Evolutionary conservation across 1,140 invertebrate species (phyloP).

Genomic region (Sipha flava): DNA sequence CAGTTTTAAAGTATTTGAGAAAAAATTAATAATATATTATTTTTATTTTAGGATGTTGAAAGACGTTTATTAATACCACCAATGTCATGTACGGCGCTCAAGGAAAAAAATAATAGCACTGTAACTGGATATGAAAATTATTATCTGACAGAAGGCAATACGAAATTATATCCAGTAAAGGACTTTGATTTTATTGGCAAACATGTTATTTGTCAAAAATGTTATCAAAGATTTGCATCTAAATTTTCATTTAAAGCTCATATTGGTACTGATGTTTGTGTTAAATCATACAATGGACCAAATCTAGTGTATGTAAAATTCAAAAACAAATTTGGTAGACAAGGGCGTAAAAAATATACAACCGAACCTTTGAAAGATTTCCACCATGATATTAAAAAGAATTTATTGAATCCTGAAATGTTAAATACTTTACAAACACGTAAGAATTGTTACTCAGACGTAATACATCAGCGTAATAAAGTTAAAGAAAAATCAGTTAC

Average conservation of each 20-base stretch:
- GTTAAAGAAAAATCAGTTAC: neutral
- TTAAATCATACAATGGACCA: neutral
- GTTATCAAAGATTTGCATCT: conserved; percentile 16
- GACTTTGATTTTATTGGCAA: conserved; percentile 28
- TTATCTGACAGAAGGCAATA: neutral
- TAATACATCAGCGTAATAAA: neutral
- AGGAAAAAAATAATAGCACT: neutral
- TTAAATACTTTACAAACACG: conserved; percentile 24
- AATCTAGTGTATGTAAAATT: conserved; percentile 7
- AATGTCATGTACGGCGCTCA: neutral
- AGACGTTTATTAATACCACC: neutral
- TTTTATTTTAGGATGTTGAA: neutral
- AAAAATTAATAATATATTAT: neutral
- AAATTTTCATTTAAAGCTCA: conserved; percentile 8
- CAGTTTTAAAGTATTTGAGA: no score
- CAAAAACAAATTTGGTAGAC: neutral
- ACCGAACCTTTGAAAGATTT: neutral
- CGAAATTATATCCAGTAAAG: neutral
- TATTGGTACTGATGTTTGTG: neutral
- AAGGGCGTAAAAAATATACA: neutral
- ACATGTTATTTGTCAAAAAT: conserved; percentile 25
- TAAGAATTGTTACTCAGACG: conserved; percentile 28
- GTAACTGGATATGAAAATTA: conserved; percentile 27
- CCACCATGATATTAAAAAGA: conserved; percentile 10
- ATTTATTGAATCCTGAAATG: conserved; percentile 25